Evolutionary conservation across 2,113 vertebrate species (phyloP).

Genomic region (Nematolebias whitei): DNA sequence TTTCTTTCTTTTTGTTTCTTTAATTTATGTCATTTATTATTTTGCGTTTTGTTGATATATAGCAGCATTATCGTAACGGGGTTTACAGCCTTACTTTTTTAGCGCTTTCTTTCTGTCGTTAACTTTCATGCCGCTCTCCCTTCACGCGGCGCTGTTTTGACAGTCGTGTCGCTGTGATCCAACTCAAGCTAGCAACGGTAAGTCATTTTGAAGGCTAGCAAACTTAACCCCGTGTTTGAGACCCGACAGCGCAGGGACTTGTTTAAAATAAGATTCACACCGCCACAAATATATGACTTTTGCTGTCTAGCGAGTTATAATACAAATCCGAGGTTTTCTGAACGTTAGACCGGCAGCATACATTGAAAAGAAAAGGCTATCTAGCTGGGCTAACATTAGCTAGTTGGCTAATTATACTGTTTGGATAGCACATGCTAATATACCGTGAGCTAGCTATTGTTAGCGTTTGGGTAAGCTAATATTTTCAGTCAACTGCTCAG

Average conservation of each 20-base stretch:
- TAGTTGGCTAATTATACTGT: slow-evolving; percentile 75
- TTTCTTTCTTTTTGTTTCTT: slow-evolving; percentile 74
- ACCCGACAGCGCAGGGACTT: slow-evolving; percentile 32
- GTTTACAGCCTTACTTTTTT: slow-evolving; percentile 4
- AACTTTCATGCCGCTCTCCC: slow-evolving; percentile 52
- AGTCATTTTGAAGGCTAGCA: slow-evolving; percentile 66
- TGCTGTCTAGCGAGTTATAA: not conserved
- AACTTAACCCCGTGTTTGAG: slow-evolving; percentile 35
- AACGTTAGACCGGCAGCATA: slow-evolving; percentile 4
- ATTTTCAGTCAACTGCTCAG: slow-evolving; percentile 54
- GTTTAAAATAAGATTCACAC: not conserved
- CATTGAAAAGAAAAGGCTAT: slow-evolving; percentile 63
- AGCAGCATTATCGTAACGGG: not conserved
- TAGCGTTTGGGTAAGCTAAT: slow-evolving; percentile 65
- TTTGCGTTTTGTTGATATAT: slow-evolving; percentile 47
- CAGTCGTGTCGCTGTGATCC: slow-evolving; percentile 73
- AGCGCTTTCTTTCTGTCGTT: slow-evolving; percentile 21
- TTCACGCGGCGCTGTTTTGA: slow-evolving; percentile 78
- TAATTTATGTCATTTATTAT: slow-evolving; percentile 68
- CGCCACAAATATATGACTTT: not conserved
- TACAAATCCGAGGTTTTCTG: slow-evolving; percentile 4
- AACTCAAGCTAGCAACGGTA: slow-evolving; percentile 67
- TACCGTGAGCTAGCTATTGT: slow-evolving; percentile 73
- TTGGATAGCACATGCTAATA: slow-evolving; percentile 52
- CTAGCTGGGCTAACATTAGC: slow-evolving; percentile 64